These are phyloP conservation scores for Radopholus similis DNA, from an alignment of 1,140 invertebrate genomes.

Conservation along the genomic window DNA sequence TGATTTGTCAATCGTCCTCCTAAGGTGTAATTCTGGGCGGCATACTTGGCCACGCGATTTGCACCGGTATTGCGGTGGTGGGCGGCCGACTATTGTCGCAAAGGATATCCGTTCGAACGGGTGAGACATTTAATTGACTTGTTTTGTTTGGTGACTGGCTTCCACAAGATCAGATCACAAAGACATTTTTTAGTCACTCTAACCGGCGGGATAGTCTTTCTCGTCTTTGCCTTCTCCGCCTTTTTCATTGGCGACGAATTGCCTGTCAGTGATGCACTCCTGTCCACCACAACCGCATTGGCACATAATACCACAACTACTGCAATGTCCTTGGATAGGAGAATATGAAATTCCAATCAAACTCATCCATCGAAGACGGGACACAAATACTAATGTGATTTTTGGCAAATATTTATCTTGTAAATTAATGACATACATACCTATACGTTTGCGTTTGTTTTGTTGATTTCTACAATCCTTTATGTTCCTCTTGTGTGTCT, in stretches of 20 bases:
- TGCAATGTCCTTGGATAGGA: too few relatives aligned
- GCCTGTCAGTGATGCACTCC: too few relatives aligned
- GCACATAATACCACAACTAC: too few relatives aligned
- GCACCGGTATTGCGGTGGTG: slow-evolving; percentile 90
- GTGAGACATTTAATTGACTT: slow-evolving; percentile 62
- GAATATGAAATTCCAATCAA: too few relatives aligned
- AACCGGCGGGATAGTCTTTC: slow-evolving; percentile 84
- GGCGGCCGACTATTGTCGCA: slow-evolving; percentile 91
- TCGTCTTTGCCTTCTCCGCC: slow-evolving; percentile 79
- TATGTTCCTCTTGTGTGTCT: too few relatives aligned
- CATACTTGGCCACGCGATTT: slow-evolving; percentile 83
- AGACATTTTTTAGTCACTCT: slow-evolving; percentile 71
- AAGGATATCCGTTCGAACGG: slow-evolving; percentile 84
- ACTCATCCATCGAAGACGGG: too few relatives aligned
- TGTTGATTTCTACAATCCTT: too few relatives aligned
- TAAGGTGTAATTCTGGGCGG: slow-evolving; percentile 85
- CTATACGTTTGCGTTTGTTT: too few relatives aligned
- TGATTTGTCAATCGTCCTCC: not conserved
- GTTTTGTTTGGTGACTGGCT: slow-evolving; percentile 71
- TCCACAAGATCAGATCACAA: slow-evolving; percentile 65
- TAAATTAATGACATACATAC: too few relatives aligned
- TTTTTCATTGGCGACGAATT: slow-evolving; percentile 42
- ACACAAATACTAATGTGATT: too few relatives aligned
- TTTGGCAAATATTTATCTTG: too few relatives aligned
- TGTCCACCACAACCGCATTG: too few relatives aligned